A percentile compares a stretch with the other conserved stretches of the same genome.
phyloP scores from a whole-genome alignment of 30 jellyfish, hydroid and myxozoan genomes.

The Morbakka virulenta region DNA sequence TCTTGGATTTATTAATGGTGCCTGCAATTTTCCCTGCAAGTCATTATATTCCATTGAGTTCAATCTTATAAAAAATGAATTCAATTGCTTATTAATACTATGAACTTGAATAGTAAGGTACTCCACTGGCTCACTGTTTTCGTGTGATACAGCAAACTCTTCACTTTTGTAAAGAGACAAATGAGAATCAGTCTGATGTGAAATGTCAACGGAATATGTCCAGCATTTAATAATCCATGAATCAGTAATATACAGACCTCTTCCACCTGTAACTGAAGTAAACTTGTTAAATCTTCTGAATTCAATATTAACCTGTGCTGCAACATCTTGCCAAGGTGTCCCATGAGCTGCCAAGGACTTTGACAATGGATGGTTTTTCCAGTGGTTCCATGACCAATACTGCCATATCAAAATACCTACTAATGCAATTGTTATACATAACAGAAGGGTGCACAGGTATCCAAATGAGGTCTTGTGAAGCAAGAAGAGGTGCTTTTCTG shows the following conservation, averaged over 20 bases:
- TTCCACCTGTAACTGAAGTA: constrained; percentile 72
- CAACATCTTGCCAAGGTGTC: constrained; percentile 89
- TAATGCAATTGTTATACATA: constrained; percentile 43
- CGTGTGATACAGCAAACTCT: constrained; percentile 58
- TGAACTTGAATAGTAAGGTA: constrained; percentile 55
- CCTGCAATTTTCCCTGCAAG: constrained; percentile 70
- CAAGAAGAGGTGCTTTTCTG: constrained; percentile 27
- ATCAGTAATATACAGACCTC: constrained; percentile 83
- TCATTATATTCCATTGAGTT: constrained; percentile 82
- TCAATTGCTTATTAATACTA: constrained; percentile 63
- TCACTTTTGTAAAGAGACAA: constrained; percentile 59
- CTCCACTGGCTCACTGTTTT: constrained; percentile 72
- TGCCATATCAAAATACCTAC: constrained; percentile 45
- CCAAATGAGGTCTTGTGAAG: constrained; percentile 7
- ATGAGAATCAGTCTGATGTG: constrained; percentile 92
- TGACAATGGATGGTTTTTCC: constrained; percentile 75
- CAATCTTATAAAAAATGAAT: constrained; percentile 53
- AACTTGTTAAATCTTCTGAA: constrained; percentile 81
- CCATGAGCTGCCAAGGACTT: constrained; percentile 68
- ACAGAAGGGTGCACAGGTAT: constrained; percentile 20
- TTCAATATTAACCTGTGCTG: constrained; percentile 84
- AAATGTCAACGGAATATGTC: constrained; percentile 54
- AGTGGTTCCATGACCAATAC: constrained; percentile 67
- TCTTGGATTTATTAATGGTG: constrained; percentile 90
- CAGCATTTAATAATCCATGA: constrained; percentile 87